Base-by-base conservation (phyloP, 2,113 vertebrate genomes). In the Recurvirostra avosetta region DNA sequence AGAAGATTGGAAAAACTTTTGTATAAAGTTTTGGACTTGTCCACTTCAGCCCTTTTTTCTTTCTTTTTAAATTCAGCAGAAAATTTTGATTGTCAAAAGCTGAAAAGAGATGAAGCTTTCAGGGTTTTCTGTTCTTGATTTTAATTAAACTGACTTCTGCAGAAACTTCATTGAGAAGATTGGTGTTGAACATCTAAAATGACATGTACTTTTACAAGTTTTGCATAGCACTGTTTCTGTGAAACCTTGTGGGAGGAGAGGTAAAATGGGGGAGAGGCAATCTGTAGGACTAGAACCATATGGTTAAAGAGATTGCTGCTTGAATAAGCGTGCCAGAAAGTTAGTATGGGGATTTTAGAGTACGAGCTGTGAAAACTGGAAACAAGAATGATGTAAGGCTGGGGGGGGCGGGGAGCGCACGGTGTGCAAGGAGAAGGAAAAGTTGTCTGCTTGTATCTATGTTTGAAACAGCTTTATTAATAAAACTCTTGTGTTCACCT, bases 221-320 rank as follows among this genome's bases (percentile, higher is more conserved):
- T 71, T 81, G 79, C 88, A 43, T 41, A 47, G 72, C 56, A 34
- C 61, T n/a, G 77, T 36, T 68, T 38, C 84, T 92, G 94, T 50
- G 73, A 95, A 94, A 78, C 23, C 75, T 74, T 66, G 96, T 92
- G 74, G 93, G 96, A 96, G 96, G 92, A 93, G 93, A 90, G 81
- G 58, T 32, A 27, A 36, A 32, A 83, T 14, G 90, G 67, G 76
- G 88, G 91, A 92, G 84, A 96, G 91, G 75, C 84, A 91, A 90
- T 90, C 91, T 97, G 95, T 92, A 52, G 92, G 92, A 97, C 94
- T 95, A 14, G 86, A 79, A 91, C 92, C 91, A 94, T 95, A 95
- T 94, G 94, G 90, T 79, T 84, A 58, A 20, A 30, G 66, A 95
- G 92, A 40, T 65, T 53, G 76, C 61, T 0, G 66, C 92, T 34